Evolutionary conservation across 2,797 vertebrate species (phyloP).

Genomic region (Rhinogobio ventralis): DNA sequence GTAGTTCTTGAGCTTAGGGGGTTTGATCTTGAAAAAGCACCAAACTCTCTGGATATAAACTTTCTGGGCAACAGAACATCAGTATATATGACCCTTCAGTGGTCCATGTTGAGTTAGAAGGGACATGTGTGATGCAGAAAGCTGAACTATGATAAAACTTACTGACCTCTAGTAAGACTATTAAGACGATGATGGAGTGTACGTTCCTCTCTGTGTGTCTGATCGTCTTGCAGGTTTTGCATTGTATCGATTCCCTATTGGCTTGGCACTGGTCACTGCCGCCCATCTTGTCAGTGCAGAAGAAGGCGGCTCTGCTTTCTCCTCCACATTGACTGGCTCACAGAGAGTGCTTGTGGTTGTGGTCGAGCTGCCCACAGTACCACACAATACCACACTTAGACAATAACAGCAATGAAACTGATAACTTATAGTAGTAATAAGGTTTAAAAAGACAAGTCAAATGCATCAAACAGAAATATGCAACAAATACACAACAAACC

Average conservation of each 20-base stretch:
- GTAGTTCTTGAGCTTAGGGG: not conserved
- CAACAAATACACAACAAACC: not conserved
- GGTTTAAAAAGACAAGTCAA: not conserved
- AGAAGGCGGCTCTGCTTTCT: slow-evolving; percentile 58
- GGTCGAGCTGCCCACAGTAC: slow-evolving; percentile 15
- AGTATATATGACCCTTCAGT: not conserved
- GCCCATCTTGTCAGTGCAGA: slow-evolving; percentile 62
- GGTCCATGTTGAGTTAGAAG: not conserved
- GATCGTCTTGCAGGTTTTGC: slow-evolving; percentile 33
- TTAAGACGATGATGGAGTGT: not conserved
- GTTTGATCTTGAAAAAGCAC: not conserved
- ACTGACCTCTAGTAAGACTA: slow-evolving; percentile 39
- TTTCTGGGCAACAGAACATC: not conserved
- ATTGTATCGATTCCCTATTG: slow-evolving; percentile 61
- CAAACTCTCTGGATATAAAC: not conserved
- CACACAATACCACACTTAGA: slow-evolving; percentile 3
- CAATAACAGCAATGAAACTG: not conserved
- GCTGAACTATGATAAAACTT: not conserved
- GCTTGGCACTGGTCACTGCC: slow-evolving; percentile 42
- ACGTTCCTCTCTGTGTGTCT: not conserved
- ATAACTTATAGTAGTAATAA: not conserved
- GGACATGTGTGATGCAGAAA: not conserved
- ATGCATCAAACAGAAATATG: not conserved
- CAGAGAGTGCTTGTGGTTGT: slow-evolving; percentile 56
- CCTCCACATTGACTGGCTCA: slow-evolving; percentile 60